Base-by-base conservation (phyloP, 1,140 invertebrate species). In the Leptonema lineaticorne region DNA sequence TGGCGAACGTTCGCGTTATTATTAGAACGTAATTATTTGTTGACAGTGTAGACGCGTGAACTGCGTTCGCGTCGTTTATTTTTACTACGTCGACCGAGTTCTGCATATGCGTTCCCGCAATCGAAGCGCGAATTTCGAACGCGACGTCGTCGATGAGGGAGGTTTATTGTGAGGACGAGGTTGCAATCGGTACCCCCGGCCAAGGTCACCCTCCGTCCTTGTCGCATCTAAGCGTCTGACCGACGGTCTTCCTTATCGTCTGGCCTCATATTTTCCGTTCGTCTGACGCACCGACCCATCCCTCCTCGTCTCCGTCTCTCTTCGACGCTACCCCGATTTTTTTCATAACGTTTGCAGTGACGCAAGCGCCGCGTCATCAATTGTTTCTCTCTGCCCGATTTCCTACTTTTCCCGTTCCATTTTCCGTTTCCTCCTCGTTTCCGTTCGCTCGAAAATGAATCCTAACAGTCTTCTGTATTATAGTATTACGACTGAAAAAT, bases 201-300 rank as follows among this genome's bases (percentile, higher is more conserved):
- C 62, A 64, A 64, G 62, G 62, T 64, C 62, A 64, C 62, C 62
- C 62, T 4, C 45, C 62, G 62, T 64, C 62, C 62, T 64, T 64
- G 62, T 64, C 62, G 62, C 62, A 64, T 64, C 62, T 64, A 30
- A 50, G 62, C 30, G 62, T 64, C 62, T 64, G 62, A n/a, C 24
- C 20, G 53, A 16, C 20, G 24, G 62, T 64, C 62, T 64, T 64
- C 62, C 62, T 64, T 50, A 50, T 64, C 59, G 59, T 33, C 59
- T 37, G 59, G 9, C 56, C 2, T 6, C 30, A n/a, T n/a, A n/a
- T 41, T 41, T 41, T 9, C 9, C 37, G 37, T 16, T 20, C 16
- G 41, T 46, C 41, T 46, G 41, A 46, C 41, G 41, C 41, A 46
- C 46, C 2, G 9, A 14, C 46, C 46, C 22, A 20, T 20, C 20